Percentiles rank a stretch among this genome's conserved stretches.
Conservation (phyloP, 1,140 invertebrate species). For the Contarinia nasturtii region DNA sequence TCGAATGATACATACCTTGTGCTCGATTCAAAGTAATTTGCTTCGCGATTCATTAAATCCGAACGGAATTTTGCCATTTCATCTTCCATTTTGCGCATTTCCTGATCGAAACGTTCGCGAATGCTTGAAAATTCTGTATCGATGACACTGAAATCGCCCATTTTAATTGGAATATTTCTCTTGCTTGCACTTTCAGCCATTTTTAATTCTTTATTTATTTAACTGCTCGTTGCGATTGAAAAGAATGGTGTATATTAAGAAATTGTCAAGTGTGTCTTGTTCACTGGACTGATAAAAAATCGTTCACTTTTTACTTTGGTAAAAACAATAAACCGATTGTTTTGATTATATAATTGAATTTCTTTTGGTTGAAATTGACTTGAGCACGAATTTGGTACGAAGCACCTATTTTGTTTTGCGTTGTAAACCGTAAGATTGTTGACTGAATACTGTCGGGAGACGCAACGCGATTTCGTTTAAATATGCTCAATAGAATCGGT, state of each 20-base stretch:
- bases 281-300: too few relatives aligned
- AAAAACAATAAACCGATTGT: too few relatives aligned
- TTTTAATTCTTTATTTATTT: constrained; percentile 19
- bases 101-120: constrained; percentile 82
- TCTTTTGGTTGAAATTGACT: too few relatives aligned
- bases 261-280: too few relatives aligned
- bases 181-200: constrained; percentile 62
- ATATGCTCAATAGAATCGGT: not conserved
- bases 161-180: constrained; percentile 80
- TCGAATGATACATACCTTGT: constrained; percentile 38
- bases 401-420: too few relatives aligned
- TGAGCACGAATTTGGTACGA: too few relatives aligned
- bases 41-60: constrained; percentile 81
- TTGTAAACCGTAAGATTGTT: not conserved
- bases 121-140: constrained; percentile 93
- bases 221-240: too few relatives aligned
- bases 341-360: too few relatives aligned
- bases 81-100: constrained; percentile 96
- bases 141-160: constrained; percentile 86
- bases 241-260: too few relatives aligned
- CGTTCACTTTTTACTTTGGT: too few relatives aligned
- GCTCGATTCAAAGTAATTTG: constrained; percentile 75
- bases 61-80: constrained; percentile 92
- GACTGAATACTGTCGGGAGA: not conserved
- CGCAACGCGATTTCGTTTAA: constrained; percentile 1